Percentiles rank a stretch among this genome's conserved stretches.
phyloP scores from a whole-genome alignment of 2,113 vertebrate genomes.

The Gambusia holbrooki region DNA sequence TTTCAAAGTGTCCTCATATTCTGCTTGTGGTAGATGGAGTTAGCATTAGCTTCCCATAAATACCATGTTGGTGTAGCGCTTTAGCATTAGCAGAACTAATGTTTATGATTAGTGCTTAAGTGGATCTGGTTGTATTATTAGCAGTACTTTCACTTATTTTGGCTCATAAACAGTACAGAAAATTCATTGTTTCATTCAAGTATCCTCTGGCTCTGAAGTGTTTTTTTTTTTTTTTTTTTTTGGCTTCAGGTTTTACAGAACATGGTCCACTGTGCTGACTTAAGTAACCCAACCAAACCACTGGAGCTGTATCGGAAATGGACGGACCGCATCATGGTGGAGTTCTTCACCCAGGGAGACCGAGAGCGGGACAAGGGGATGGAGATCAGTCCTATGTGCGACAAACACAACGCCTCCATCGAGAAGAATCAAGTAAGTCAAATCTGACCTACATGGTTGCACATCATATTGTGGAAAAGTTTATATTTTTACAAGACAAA shows the following conservation, averaged over 20 bases:
- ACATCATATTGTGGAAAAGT: background rate
- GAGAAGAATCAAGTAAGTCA: conserved; percentile 89
- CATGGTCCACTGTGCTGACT: conserved; percentile 92
- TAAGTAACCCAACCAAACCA: conserved; percentile 94
- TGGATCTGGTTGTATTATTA: too few species aligned
- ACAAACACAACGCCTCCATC: conserved; percentile 90
- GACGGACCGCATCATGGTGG: conserved; percentile 91
- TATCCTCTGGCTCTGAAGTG: too few species aligned
- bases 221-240: background rate
- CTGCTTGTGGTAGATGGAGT: too few species aligned
- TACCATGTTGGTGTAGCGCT: too few species aligned
- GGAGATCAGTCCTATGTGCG: conserved; percentile 96
- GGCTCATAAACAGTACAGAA: background rate
- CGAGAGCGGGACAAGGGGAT: conserved; percentile 88
- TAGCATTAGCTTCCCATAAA: too few species aligned
- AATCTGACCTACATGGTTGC: background rate
- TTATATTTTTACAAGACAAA: background rate
- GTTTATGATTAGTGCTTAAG: too few species aligned
- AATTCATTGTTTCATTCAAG: too few species aligned
- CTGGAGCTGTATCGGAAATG: conserved; percentile 90
- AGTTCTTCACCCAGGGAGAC: conserved; percentile 91
- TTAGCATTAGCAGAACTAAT: too few species aligned
- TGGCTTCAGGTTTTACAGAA: conserved; percentile 88
- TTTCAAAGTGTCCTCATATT: too few species aligned
- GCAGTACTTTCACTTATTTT: too few species aligned